These are phyloP conservation scores for Argyresthia albistria DNA, from an alignment of 2,888 invertebrate species.

Conservation along the genomic window DNA sequence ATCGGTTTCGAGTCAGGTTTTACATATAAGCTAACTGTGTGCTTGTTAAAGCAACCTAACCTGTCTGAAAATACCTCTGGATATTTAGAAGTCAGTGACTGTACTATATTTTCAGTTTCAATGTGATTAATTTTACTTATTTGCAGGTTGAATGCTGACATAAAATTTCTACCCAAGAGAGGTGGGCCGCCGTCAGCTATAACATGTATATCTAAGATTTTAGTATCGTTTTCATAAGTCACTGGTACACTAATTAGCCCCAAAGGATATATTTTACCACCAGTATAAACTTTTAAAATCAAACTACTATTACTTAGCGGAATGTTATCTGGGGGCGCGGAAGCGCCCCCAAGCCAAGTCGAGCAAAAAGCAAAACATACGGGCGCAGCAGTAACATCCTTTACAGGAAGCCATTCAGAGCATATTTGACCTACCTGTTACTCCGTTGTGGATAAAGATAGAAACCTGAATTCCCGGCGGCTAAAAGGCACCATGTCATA, in stretches of 20 bases:
- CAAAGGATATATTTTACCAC: background rate
- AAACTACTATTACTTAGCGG: no score
- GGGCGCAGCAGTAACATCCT: no score
- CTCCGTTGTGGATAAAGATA: no score
- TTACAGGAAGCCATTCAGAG: no score
- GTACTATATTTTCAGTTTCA: background rate
- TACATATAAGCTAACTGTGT: background rate
- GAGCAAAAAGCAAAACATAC: no score
- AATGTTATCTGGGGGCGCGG: no score
- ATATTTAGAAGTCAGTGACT: background rate
- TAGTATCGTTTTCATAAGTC: background rate
- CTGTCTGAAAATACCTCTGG: constrained; percentile 4
- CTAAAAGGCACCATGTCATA: no score
- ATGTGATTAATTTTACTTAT: background rate
- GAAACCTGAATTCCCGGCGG: no score
- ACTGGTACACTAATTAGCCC: background rate
- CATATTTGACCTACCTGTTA: no score
- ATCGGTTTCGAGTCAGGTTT: background rate
- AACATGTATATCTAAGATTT: background rate
- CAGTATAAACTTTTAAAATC: background rate
- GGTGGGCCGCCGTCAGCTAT: background rate
- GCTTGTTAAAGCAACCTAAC: constrained; percentile 7
- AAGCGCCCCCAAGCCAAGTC: no score
- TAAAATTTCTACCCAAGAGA: background rate
- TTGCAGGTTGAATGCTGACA: background rate